A percentile compares a stretch with the other conserved stretches of the same genome.
Evolutionary conservation across 2,888 invertebrate species (phyloP).

Genomic region (Oscheius sp.): DNA sequence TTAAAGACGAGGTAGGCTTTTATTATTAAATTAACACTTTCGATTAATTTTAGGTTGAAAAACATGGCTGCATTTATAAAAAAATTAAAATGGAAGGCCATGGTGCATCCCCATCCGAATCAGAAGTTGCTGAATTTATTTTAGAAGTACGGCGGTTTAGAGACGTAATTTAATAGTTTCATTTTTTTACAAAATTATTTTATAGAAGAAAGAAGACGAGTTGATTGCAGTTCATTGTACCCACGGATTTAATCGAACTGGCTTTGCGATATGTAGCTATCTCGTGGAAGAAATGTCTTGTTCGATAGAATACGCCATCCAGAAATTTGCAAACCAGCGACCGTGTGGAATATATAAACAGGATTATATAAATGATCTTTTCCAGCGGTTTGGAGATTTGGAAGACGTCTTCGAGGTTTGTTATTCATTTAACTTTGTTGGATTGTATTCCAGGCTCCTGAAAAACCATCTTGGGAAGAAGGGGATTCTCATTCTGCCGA

Average conservation of each 20-base stretch:
- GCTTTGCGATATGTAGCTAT: slow-evolving; percentile 91
- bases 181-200: too few species aligned
- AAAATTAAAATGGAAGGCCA: slow-evolving; percentile 80
- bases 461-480: slow-evolving; percentile 61
- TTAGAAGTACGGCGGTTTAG: slow-evolving; percentile 83
- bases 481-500: slow-evolving; percentile 36
- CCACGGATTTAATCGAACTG: slow-evolving; percentile 97
- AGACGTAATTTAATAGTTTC: slow-evolving; percentile 33
- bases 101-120: slow-evolving; percentile 87
- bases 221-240: slow-evolving; percentile 88
- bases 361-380: slow-evolving; percentile 91
- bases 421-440: neutral
- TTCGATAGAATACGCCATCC: slow-evolving; percentile 83
- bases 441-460: slow-evolving; percentile 44
- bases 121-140: slow-evolving; percentile 88
- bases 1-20: slow-evolving; percentile 80
- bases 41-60: slow-evolving; percentile 73
- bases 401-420: slow-evolving; percentile 75
- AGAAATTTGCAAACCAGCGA: slow-evolving; percentile 81
- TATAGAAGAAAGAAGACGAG: slow-evolving; percentile 57
- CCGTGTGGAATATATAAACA: slow-evolving; percentile 97
- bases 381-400: slow-evolving; percentile 83
- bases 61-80: slow-evolving; percentile 78
- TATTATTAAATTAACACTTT: neutral
- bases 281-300: slow-evolving; percentile 81